Evolutionary conservation across 2,888 invertebrate species (phyloP), one percentile per base, ranked within the genome.

Genomic region (Sesia bembeciformis): DNA sequence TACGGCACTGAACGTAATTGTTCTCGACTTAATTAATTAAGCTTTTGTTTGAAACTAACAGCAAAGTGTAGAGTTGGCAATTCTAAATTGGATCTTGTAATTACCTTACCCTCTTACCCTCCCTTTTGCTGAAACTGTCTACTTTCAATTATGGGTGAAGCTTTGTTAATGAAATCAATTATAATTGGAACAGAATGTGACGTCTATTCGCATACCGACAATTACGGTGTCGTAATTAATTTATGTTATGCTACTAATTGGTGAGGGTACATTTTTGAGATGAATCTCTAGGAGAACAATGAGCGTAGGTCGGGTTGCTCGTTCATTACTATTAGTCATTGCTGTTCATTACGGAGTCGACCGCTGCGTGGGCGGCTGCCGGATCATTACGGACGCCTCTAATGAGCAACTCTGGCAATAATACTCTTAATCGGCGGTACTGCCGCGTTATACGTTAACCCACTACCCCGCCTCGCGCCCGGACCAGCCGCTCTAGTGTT

Each of bases 41-140:
- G 88, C 87, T 88, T 87, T 88, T 89, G 89, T 89, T 88, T 88
- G 87, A 86, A 89, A 89, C 89, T 89, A 88, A 85, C 88, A 86
- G 88, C 87, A 86, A 87, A 87, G 87, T 88, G 88, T 89, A 88
- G 86, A 89, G 86, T 87, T 87, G 88, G 88, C 88, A 89, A 88
- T 87, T 87, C 88, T 86, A 88, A 89, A 89, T 89, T 89, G 88
- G 88, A 87, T 89, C 88, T 87, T 86, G 88, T 89, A 89, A 89
- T 89, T 88, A 88, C 87, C 87, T 81, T 85, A 80, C 84, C 85
- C 84, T 82, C 87, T 81, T 85, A 80, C 84, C 85, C 84, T 82
- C 84, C 80, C 79, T 81, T 84, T 83, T 82, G 76, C 78, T 76
- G 81, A 80, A 83, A 83, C 82, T 83, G 86, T 86, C 85, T 84